Evolutionary conservation across 2,888 invertebrate species (phyloP).

Genomic region (Ochropacha duplaris): DNA sequence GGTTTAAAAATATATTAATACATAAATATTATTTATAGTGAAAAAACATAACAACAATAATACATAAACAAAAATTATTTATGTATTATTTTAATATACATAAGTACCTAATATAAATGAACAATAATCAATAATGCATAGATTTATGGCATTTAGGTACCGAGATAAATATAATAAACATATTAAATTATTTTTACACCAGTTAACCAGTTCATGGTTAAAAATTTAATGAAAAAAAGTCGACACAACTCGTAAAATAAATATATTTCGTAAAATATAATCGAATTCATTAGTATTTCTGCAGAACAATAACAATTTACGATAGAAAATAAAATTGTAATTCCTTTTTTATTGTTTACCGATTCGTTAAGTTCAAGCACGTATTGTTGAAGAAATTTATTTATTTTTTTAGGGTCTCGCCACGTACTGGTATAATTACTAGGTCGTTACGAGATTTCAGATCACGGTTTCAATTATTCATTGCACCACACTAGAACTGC

Average conservation of each 20-base stretch:
- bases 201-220: too few species aligned
- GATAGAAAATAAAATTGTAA: constrained; percentile 14
- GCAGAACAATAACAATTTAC: constrained; percentile 8
- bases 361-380: constrained; percentile 37
- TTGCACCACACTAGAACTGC: not conserved
- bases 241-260: not conserved
- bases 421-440: constrained; percentile 43
- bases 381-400: constrained; percentile 45
- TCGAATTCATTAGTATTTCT: constrained; percentile 1
- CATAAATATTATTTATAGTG: too few species aligned
- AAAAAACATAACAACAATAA: too few species aligned
- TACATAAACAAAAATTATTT: too few species aligned
- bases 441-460: constrained; percentile 45
- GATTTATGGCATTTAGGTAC: too few species aligned
- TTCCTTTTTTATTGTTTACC: constrained; percentile 14
- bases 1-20: too few species aligned
- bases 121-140: too few species aligned
- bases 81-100: too few species aligned
- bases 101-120: too few species aligned
- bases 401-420: constrained; percentile 41
- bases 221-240: too few species aligned
- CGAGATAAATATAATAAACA: too few species aligned
- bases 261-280: constrained; percentile 2
- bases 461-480: constrained; percentile 39
- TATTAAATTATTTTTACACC: too few species aligned